Evolutionary conservation across 2,888 invertebrate genomes (phyloP).

Genomic region (Drosophila colorata): DNA sequence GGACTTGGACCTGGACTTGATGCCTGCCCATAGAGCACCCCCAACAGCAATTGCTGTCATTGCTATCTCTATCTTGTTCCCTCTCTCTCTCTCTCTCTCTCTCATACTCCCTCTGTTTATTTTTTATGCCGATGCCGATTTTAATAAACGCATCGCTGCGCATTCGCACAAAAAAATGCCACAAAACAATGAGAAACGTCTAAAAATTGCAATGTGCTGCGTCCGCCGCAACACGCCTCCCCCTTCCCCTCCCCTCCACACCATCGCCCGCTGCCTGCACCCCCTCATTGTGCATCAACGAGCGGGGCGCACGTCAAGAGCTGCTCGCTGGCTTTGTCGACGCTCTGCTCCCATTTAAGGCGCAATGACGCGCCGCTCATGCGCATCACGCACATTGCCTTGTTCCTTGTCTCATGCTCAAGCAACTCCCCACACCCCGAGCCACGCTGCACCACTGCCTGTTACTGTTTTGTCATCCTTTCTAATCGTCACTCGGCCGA

Average conservation of each 20-base stretch:
- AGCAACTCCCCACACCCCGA: background rate
- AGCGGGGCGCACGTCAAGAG: conserved; percentile 51
- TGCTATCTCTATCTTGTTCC: conserved; percentile 10
- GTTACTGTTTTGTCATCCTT: conserved; percentile 58
- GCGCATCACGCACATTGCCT: conserved; percentile 76
- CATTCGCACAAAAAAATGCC: conserved; percentile 54
- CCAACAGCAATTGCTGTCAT: conserved; percentile 41
- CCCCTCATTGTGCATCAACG: conserved; percentile 6
- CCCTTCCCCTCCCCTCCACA: background rate
- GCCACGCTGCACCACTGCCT: background rate
- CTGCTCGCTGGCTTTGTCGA: conserved; percentile 31
- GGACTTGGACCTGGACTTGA: conserved; percentile 5
- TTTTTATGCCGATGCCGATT: conserved; percentile 38
- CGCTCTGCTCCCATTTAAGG: conserved; percentile 76
- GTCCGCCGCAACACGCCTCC: conserved; percentile 21
- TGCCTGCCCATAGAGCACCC: conserved; percentile 55
- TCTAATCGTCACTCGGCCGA: conserved; percentile 60
- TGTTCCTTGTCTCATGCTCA: conserved; percentile 19
- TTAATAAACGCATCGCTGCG: conserved; percentile 77
- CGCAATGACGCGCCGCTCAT: conserved; percentile 77
- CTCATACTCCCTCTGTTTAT: background rate
- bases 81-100: background rate
- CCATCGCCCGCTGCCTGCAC: background rate
- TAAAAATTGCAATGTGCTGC: conserved; percentile 66
- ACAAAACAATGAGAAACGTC: conserved; percentile 73